Base-by-base conservation (phyloP, 1,140 invertebrate species). In the Drosophila eugracilis region DNA sequence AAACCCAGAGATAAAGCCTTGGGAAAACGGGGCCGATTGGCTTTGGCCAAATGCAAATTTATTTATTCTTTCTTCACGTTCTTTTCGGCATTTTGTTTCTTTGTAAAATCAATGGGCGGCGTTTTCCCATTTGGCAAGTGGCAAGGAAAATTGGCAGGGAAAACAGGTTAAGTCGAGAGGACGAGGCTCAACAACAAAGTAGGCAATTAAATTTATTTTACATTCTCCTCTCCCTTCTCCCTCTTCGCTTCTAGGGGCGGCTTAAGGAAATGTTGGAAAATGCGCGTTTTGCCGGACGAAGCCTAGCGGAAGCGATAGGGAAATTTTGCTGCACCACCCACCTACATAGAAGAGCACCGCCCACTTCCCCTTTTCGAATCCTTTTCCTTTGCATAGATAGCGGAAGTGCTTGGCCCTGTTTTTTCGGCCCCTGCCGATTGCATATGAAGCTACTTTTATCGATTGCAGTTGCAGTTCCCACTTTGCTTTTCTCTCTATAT, bases 381-480 rank as follows among this genome's bases (percentile, higher is more conserved):
- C 54, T 6, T 45, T 34, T 10, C 41, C 41, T 62, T 65, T 28
- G 30, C 39, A 34, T 28, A 59, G 66, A 19, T 54, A 55, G 76
- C 62, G 55, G 59, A 67, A 58, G 47, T 63, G 36, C 45, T 39
- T 67, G 63, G 63, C 60, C 60, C 22, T 42, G 45, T 67, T 67
- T 67, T 67, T 53, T 67, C 14, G 22, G 60, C 7, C 17, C 30
- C 41, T 12, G 36, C 30, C 28, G 12, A 52, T 52, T 78, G 60
- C 73, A 76, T 57, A 81, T 58, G 45, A 34, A 73, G 67, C 65
- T 22, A 81, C 75, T 74, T 76, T 74, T 83, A 83, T 81, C 78
- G 78, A 81, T 81, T 81, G 55, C n/a, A n/a, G 9, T 30, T 53
- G 49, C 66, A 78, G 19, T 59, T 78, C 62, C 53, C 74, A 78